These are phyloP conservation scores for Saccostrea glomerata DNA, from an alignment of 1,140 invertebrate species.

Conservation along the genomic window DNA sequence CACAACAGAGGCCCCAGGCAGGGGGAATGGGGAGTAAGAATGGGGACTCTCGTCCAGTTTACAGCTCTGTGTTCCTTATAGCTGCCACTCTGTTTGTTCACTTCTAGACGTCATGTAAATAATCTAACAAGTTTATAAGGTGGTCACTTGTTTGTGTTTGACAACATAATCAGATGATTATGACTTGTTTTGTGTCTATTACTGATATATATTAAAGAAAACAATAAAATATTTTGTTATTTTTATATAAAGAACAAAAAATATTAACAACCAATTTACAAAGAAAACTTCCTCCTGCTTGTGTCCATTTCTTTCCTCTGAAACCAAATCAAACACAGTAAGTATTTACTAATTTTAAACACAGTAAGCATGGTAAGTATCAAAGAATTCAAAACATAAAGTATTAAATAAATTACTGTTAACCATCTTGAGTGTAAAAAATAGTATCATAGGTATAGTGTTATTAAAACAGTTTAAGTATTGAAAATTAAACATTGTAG, in stretches of 20 bases:
- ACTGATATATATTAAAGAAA: no score
- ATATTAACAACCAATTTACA: constrained; percentile 56
- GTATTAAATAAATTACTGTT: no score
- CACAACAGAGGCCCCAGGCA: background rate
- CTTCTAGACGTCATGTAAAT: background rate
- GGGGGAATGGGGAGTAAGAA: background rate
- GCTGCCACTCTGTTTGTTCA: background rate
- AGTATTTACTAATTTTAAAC: constrained; percentile 51
- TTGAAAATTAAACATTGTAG: no score
- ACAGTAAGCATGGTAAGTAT: constrained; percentile 12
- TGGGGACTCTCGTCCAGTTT: background rate
- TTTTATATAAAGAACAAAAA: background rate
- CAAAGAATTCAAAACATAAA: background rate
- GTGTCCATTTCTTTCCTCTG: constrained; percentile 93
- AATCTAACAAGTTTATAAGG: background rate
- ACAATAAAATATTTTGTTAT: background rate
- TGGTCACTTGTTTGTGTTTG: background rate
- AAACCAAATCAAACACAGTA: constrained; percentile 35
- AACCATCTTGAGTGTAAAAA: no score
- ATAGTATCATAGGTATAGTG: no score
- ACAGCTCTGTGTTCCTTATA: background rate
- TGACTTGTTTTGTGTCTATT: no score
- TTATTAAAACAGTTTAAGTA: no score
- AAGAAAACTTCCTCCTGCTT: constrained; percentile 90
- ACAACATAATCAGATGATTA: background rate